Percentiles rank a stretch among this genome's conserved stretches.
Conservation (phyloP, 2,797 vertebrate species). For the Amblyopsis hoosieri region DNA sequence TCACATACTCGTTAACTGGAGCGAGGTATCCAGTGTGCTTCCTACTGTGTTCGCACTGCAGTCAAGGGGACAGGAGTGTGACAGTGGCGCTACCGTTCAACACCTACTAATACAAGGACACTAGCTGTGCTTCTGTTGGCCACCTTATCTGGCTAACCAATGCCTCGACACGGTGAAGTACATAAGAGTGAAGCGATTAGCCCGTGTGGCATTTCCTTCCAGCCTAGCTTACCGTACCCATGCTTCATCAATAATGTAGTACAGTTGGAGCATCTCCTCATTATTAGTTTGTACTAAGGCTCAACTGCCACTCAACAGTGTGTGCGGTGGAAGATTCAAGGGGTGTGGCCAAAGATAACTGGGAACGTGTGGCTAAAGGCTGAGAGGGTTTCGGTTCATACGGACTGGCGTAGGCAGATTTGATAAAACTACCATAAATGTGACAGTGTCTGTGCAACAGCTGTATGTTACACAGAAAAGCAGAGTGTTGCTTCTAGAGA, state of each 20-base stretch:
- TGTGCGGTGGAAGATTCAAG: too few species aligned
- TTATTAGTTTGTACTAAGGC: too few species aligned
- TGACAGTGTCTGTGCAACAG: slow-evolving; percentile 22
- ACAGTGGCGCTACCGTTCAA: slow-evolving; percentile 17
- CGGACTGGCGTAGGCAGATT: slow-evolving; percentile 12
- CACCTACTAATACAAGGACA: slow-evolving; percentile 2
- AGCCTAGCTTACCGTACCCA: slow-evolving; percentile 58
- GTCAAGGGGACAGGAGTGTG: slow-evolving; percentile 29
- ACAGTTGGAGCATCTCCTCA: too few species aligned
- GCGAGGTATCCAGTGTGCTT: slow-evolving; percentile 58
- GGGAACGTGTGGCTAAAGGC: slow-evolving; percentile 6
- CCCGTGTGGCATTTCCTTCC: slow-evolving; percentile 13
- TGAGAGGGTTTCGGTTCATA: background rate
- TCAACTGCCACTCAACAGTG: too few species aligned
- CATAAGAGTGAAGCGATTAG: slow-evolving; percentile 4
- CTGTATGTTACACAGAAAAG: slow-evolving; percentile 38
- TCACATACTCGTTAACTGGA: slow-evolving; percentile 45
- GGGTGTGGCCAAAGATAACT: too few species aligned
- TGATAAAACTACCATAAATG: slow-evolving; percentile 17
- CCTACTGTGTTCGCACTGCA: slow-evolving; percentile 21
- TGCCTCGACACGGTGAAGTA: slow-evolving; percentile 1
- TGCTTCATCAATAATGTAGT: slow-evolving; percentile 30
- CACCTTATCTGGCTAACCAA: background rate
- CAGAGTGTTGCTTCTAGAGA: slow-evolving; percentile 10
- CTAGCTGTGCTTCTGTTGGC: slow-evolving; percentile 14